A percentile compares a stretch with the other conserved stretches of the same genome.
Evolutionary conservation across 2,888 invertebrate species (phyloP).

Genomic region (Asteroscopus sphinx): DNA sequence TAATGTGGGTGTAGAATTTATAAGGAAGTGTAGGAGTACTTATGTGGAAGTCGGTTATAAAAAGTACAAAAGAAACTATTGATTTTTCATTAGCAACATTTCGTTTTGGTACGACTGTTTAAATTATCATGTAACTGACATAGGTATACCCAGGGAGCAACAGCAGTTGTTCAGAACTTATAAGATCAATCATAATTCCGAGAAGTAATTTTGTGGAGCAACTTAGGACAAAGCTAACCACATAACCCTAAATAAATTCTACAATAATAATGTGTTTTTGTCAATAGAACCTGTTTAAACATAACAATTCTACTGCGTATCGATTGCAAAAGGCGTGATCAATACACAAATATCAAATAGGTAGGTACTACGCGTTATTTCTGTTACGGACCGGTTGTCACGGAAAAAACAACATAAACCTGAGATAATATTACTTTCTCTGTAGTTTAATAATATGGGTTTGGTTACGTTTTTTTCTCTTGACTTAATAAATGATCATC

Average conservation of each 20-base stretch:
- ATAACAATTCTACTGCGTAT: constrained; percentile 21
- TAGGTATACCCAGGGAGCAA: too few relatives aligned
- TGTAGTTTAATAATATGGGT: too few relatives aligned
- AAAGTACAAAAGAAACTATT: neutral
- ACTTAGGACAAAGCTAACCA: too few relatives aligned
- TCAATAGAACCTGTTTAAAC: constrained; percentile 19
- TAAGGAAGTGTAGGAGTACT: neutral
- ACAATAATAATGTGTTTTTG: constrained; percentile 9
- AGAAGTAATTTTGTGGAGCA: too few relatives aligned
- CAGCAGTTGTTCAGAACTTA: too few relatives aligned
- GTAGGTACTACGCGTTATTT: constrained; percentile 51
- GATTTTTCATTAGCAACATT: too few relatives aligned
- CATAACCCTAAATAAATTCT: neutral
- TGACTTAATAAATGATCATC: neutral
- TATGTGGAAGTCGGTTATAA: neutral
- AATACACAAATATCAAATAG: constrained; percentile 33
- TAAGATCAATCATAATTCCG: too few relatives aligned
- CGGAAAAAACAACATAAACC: constrained; percentile 18
- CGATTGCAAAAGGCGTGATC: constrained; percentile 28
- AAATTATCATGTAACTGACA: too few relatives aligned
- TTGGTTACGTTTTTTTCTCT: neutral
- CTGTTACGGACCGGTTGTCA: constrained; percentile 27
- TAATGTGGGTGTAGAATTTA: neutral
- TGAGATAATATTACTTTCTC: neutral
- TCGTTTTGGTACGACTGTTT: too few relatives aligned